Percentiles rank a stretch among this genome's conserved stretches.
Evolutionary conservation across 2,888 invertebrate genomes (phyloP).

Genomic region (Physocephala rufipes): DNA sequence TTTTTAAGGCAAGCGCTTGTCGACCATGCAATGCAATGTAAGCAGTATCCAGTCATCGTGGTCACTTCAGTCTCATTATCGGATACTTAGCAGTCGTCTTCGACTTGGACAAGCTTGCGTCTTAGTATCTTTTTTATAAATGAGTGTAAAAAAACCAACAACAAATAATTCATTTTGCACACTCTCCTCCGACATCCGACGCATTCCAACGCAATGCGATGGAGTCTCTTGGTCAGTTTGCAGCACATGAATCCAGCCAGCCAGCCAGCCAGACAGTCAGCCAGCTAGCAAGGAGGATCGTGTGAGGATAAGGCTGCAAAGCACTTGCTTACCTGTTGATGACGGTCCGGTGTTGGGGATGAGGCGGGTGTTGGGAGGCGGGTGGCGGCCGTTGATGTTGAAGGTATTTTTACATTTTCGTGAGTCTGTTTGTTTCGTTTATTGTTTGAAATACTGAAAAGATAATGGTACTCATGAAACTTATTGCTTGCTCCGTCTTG

Average conservation of each 20-base stretch:
- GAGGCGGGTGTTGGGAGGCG: neutral
- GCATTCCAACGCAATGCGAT: constrained; percentile 23
- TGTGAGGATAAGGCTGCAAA: neutral
- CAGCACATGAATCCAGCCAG: neutral
- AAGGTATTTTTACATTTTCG: constrained; percentile 20
- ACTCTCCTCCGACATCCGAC: constrained; percentile 19
- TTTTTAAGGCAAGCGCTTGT: neutral
- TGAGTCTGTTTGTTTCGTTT: constrained; percentile 21
- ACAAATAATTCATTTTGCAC: constrained; percentile 22
- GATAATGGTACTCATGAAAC: constrained; percentile 17
- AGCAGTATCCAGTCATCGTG: constrained; percentile 30
- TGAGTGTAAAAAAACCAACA: neutral
- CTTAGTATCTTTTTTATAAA: neutral
- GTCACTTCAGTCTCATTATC: constrained; percentile 32
- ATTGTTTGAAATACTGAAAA: constrained; percentile 26
- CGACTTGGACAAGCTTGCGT: constrained; percentile 9
- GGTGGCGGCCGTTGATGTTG: neutral
- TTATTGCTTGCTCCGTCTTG: neutral
- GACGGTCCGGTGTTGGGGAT: neutral
- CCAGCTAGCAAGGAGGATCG: neutral
- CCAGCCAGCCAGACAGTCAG: neutral
- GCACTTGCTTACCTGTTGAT: constrained; percentile 1
- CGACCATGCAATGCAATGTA: neutral
- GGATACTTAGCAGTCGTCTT: constrained; percentile 34
- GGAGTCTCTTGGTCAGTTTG: neutral